These are phyloP conservation scores for Eupithecia exiguata DNA, from an alignment of 2,888 invertebrate genomes.

Conservation along the genomic window DNA sequence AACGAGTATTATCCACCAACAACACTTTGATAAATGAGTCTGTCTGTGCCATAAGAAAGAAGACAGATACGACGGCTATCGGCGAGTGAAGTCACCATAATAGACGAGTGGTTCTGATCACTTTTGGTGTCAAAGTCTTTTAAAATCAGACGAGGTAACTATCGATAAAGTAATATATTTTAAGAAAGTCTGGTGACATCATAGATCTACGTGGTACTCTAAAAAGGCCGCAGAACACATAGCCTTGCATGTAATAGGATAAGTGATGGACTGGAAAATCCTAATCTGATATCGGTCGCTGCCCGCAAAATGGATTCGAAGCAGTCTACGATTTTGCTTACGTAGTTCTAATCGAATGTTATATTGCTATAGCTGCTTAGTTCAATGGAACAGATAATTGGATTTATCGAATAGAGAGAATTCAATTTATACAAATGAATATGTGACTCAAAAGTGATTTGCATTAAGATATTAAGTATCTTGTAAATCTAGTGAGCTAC, in stretches of 20 bases:
- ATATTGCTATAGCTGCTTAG: constrained; percentile 2
- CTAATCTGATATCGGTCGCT: constrained; percentile 30
- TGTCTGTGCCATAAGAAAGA: constrained; percentile 30
- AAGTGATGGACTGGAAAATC: constrained; percentile 38
- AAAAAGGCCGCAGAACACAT: constrained; percentile 34
- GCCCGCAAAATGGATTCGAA: constrained; percentile 22
- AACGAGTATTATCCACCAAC: constrained; percentile 47
- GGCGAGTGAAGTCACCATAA: constrained; percentile 29
- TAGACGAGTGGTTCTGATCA: constrained; percentile 5
- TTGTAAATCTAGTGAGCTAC: constrained; percentile 14
- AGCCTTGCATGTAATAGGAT: constrained; percentile 40
- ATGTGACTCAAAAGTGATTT: constrained; percentile 3
- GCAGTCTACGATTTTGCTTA: constrained; percentile 17
- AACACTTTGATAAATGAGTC: constrained; percentile 43
- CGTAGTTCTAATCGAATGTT: constrained; percentile 9
- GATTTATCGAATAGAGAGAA: constrained; percentile 5
- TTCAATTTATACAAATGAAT: background rate
- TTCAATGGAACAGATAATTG: background rate
- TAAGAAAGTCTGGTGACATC: background rate
- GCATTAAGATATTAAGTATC: constrained; percentile 10
- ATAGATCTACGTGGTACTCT: background rate
- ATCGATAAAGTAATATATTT: background rate
- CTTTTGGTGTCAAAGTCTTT: background rate
- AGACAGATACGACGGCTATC: constrained; percentile 36
- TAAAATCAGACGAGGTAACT: background rate